Evolutionary conservation across 2,888 invertebrate species (phyloP), one percentile per base, ranked within the genome.

Genomic region (Andrena flavipes): DNA sequence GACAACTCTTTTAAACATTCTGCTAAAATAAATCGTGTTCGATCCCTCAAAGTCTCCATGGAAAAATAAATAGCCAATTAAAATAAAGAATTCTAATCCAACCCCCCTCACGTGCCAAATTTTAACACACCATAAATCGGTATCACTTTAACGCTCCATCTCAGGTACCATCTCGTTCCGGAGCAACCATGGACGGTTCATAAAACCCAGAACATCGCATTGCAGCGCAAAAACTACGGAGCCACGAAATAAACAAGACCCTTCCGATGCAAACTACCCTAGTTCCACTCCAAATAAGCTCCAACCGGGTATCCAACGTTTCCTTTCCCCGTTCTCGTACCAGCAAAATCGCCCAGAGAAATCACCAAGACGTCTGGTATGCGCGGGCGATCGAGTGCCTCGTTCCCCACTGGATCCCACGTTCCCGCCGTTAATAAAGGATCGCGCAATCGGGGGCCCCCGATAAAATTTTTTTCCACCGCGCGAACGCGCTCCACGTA

Each of bases 201-300:
- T 77, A 72, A 49, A 59, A 48, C 59, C 48, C 20, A 10, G 29
- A 35, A 10, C 35, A 62, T 42, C 30, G 26, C 42, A 16, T 42
- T 4, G 6, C 16, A 54, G 8, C 23, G 23, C n/a, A 23, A 23
- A 54, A 75, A 68, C 67, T 51, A 67, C 74, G 62, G 33, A 62
- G 35, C 54, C 54, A 10, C 68, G 56, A 78, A 78, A 78, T 78
- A 69, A 78, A 78, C 62, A 75, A 67, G 75, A 48, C 26, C 33
- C 48, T 75, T 68, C 63, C 75, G 62, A 68, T 78, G 75, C 75
- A 78, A 78, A 78, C 56, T 63, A 68, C 56, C 49, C 49, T 54
- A 48, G 56, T 71, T 51, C 42, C 30, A n/a, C n/a, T 7, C 2
- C 35, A 16, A 35, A 35, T 42, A 60, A 74, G 30, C 74, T 35